Evolutionary conservation across 2,888 invertebrate genomes (phyloP), one percentile per base, ranked within the genome.

Genomic region (Pomacea canaliculata): DNA sequence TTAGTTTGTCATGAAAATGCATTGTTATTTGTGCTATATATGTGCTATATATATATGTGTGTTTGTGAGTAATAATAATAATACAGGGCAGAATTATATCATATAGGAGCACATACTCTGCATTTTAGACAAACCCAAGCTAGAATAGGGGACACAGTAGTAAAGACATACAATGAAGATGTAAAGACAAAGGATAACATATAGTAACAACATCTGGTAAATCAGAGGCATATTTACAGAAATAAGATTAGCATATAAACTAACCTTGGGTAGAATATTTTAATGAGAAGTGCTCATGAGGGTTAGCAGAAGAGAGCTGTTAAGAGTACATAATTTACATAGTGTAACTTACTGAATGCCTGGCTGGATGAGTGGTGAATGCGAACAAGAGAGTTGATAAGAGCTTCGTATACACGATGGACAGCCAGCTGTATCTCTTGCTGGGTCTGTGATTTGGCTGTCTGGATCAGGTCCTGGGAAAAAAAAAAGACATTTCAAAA

Each of bases 361-460:
- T 78, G 70, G 19, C 65, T 70, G 3, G 81, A 79, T n/a, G 82
- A 79, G 48, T 81, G 81, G 66, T 84, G 80, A 9, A 83, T 83
- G n/a, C 83, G 82, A 67, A 85, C 88, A 59, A 93, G 88, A 7
- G 92, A 92, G n/a, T 88, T 87, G 5, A 93, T 92, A 59, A 93
- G 87, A 60, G 92, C 87, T 69, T 91, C 91, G 83, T 92, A 93
- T 76, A 93, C 92, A 72, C 91, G 90, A 84, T 94, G 93, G 1
- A 93, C 92, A 19, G 92, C 91, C 46, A 88, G 84, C 71, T 92
- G 90, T 63, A 94, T 93, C 81, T 92, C 91, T 73, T 92, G 90
- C 86, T 93, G 93, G 4, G 92, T 90, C 77, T 90, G 85, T 8
- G 90, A 84, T 0, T 92, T 92, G 3, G 93, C 91, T 13, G 93